phyloP scores from a whole-genome alignment of 2,888 invertebrate species.

The Oasisia sp. region DNA sequence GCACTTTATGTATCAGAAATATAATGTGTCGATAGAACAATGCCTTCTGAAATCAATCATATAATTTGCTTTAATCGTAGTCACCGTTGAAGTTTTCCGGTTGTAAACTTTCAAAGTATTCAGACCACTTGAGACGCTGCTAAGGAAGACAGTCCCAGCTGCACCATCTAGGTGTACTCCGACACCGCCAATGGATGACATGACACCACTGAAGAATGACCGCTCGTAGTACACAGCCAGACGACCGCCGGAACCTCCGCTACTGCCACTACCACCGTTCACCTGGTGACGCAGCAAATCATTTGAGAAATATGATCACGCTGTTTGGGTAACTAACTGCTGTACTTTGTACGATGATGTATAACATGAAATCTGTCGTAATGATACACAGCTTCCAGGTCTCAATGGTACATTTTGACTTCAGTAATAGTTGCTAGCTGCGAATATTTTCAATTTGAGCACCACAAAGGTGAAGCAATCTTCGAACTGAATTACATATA shows the following conservation, averaged over 20 bases:
- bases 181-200: slow-evolving; percentile 45
- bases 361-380: too few species aligned
- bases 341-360: too few species aligned
- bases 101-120: slow-evolving; percentile 45
- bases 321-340: too few species aligned
- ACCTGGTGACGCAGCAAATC: slow-evolving; percentile 40
- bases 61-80: not conserved
- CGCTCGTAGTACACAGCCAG: slow-evolving; percentile 42
- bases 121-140: not conserved
- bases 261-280: slow-evolving; percentile 46
- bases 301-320: too few species aligned
- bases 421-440: too few species aligned
- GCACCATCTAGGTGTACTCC: slow-evolving; percentile 49
- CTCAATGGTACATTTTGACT: too few species aligned
- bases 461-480: too few species aligned
- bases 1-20: too few species aligned
- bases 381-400: too few species aligned
- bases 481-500: too few species aligned
- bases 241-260: slow-evolving; percentile 52
- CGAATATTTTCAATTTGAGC: too few species aligned
- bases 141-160: slow-evolving; percentile 48
- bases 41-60: not conserved
- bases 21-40: too few species aligned
- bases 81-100: slow-evolving; percentile 45
- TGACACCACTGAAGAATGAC: slow-evolving; percentile 44